These are phyloP conservation scores for Xylocopa sonorina DNA, from an alignment of 1,140 invertebrate species.

Conservation along the genomic window DNA sequence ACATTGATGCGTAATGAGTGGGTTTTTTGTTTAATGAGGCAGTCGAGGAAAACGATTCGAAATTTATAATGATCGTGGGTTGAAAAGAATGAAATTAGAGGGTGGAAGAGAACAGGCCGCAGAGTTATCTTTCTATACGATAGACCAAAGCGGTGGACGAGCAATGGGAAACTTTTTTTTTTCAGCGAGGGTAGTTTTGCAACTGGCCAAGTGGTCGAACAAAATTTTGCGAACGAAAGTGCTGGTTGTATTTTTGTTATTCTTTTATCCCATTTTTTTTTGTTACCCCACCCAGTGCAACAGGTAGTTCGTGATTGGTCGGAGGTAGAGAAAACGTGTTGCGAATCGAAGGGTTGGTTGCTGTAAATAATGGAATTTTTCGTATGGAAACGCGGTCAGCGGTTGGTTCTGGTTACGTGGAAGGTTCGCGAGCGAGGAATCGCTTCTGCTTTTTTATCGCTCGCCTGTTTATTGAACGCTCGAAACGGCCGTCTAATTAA, in stretches of 20 bases:
- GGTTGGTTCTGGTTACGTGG: not conserved
- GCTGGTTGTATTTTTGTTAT: conserved; percentile 1
- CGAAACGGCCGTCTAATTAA: not conserved
- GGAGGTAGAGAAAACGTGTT: not conserved
- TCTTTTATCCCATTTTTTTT: not conserved
- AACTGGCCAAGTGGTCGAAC: not conserved
- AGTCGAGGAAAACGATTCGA: too few relatives aligned
- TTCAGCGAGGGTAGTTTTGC: not conserved
- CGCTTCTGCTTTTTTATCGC: too few relatives aligned
- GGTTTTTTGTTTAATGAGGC: too few relatives aligned
- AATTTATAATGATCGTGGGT: too few relatives aligned
- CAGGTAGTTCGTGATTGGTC: conserved; percentile 29
- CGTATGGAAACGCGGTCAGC: not conserved
- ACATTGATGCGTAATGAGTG: too few relatives aligned
- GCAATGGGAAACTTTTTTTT: not conserved
- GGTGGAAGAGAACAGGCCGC: too few relatives aligned
- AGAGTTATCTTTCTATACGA: too few relatives aligned
- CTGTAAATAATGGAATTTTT: conserved; percentile 36
- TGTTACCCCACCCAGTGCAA: not conserved
- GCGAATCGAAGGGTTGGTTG: conserved; percentile 8
- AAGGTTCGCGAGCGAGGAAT: too few relatives aligned
- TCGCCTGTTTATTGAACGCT: not conserved
- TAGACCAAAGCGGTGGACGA: not conserved
- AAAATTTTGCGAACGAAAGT: conserved; percentile 28
- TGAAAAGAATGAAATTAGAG: too few relatives aligned